Evolutionary conservation across 2,797 vertebrate species (phyloP).

Genomic region (Pseudochaenichthys georgianus): DNA sequence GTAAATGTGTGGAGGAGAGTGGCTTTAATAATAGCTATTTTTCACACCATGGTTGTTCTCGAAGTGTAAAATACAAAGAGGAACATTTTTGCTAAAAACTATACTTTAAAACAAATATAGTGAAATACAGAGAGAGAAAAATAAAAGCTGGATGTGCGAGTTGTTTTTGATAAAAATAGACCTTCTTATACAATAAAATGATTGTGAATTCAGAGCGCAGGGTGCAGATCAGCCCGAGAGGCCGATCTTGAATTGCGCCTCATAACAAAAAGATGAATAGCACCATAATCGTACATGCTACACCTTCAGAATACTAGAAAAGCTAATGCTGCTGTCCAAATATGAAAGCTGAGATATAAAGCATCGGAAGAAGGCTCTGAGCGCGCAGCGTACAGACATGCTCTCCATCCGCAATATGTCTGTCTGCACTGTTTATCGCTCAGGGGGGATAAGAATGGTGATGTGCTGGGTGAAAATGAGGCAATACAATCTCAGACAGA

Average conservation of each 20-base stretch:
- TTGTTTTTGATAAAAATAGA: slow-evolving; percentile 5
- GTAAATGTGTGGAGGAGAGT: slow-evolving; percentile 18
- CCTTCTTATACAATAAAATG: neutral
- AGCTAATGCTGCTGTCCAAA: slow-evolving; percentile 13
- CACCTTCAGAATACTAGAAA: slow-evolving; percentile 22
- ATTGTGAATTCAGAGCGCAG: slow-evolving; percentile 24
- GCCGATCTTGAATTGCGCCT: slow-evolving; percentile 35
- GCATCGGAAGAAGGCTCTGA: neutral
- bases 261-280: slow-evolving; percentile 24
- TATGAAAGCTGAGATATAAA: slow-evolving; percentile 17
- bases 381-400: slow-evolving; percentile 9
- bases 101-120: neutral
- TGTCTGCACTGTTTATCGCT: slow-evolving; percentile 28
- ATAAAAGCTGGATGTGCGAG: neutral
- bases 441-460: slow-evolving; percentile 16
- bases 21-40: slow-evolving; percentile 43
- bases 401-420: slow-evolving; percentile 22
- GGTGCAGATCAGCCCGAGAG: slow-evolving; percentile 16
- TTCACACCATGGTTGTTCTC: slow-evolving; percentile 22
- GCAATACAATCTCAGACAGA: slow-evolving; percentile 27
- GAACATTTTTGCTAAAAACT: slow-evolving; percentile 5
- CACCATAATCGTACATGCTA: slow-evolving; percentile 19
- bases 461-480: slow-evolving; percentile 35
- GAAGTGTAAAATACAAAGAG: slow-evolving; percentile 29
- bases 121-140: neutral